phyloP scores from a whole-genome alignment of 2,797 vertebrate genomes.

The Leuciscus waleckii region DNA sequence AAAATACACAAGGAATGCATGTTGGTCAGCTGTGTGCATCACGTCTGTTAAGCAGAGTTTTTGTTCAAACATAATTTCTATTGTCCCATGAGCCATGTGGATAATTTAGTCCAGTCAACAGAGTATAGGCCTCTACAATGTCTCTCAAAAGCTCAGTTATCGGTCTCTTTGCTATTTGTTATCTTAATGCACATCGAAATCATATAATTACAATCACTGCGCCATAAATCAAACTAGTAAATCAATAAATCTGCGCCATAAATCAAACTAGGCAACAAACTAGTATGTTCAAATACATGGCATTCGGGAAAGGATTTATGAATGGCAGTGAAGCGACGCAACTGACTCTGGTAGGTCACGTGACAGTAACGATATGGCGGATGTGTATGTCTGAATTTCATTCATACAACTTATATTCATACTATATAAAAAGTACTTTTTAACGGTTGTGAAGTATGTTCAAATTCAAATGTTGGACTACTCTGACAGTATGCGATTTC shows the following conservation, averaged over 20 bases:
- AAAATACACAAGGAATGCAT: background rate
- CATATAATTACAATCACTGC: background rate
- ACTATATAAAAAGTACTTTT: background rate
- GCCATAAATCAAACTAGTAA: no score
- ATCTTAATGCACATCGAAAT: background rate
- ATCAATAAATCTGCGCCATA: no score
- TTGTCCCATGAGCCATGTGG: background rate
- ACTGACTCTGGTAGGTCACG: background rate
- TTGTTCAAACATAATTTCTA: background rate
- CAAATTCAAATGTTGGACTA: background rate
- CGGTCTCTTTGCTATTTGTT: background rate
- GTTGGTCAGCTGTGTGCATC: no score
- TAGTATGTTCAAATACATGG: background rate
- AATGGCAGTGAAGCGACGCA: background rate
- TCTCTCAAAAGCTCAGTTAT: slow-evolving; percentile 2
- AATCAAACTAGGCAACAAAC: no score
- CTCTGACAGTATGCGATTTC: background rate
- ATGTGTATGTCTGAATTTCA: background rate
- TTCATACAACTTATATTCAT: background rate
- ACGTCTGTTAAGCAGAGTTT: background rate
- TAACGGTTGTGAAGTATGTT: background rate
- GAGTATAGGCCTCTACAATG: background rate
- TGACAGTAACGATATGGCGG: background rate
- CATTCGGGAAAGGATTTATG: background rate
- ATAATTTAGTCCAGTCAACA: background rate